Conservation (phyloP, 2,797 vertebrate species). For the Tachyglossus aculeatus region DNA sequence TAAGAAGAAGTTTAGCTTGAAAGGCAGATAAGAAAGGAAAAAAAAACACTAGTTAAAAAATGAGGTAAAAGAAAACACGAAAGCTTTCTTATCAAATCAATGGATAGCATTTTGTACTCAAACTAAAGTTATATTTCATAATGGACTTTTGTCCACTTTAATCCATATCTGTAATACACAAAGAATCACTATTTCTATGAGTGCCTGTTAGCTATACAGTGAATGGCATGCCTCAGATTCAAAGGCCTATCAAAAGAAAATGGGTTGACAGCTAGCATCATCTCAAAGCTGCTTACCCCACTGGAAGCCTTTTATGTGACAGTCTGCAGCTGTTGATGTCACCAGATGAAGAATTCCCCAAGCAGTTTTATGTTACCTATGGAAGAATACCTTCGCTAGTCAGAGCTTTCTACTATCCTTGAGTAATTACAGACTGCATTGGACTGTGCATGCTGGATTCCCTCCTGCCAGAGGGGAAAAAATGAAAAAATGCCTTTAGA, state of each 20-base stretch:
- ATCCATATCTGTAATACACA: background rate
- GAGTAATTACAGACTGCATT: slow-evolving; percentile 2
- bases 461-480: background rate
- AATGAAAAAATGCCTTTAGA: background rate
- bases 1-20: background rate
- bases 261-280: background rate
- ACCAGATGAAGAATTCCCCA: background rate
- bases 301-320: slow-evolving; percentile 40
- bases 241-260: slow-evolving; percentile 39
- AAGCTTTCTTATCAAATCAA: background rate
- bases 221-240: background rate
- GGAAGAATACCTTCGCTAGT: slow-evolving; percentile 18
- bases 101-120: background rate
- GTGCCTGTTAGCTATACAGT: background rate
- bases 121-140: slow-evolving; percentile 11
- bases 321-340: background rate
- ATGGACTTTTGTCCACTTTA: slow-evolving; percentile 9
- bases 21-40: background rate
- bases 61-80: background rate
- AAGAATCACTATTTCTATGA: background rate
- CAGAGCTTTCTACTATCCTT: slow-evolving; percentile 13
- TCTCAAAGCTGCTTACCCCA: slow-evolving; percentile 15
- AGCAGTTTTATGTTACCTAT: slow-evolving; percentile 20
- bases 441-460: background rate
- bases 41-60: slow-evolving; percentile 10